phyloP scores from a whole-genome alignment of 2,888 invertebrate genomes.

The Amiota communis region DNA sequence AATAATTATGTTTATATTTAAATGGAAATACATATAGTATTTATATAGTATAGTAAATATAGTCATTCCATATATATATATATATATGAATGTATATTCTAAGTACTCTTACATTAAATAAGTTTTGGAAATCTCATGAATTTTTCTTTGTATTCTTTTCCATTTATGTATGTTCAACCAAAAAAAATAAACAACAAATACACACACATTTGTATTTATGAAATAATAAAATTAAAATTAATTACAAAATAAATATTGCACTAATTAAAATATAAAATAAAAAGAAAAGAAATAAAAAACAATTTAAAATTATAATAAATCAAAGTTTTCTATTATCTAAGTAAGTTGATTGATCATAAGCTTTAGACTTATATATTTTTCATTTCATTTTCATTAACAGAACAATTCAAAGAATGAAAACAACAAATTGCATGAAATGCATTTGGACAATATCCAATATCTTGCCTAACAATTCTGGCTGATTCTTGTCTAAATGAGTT shows the following conservation, averaged over 20 bases:
- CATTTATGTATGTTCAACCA: constrained; percentile 11
- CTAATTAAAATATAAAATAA: constrained; percentile 42
- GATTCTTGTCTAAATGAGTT: no score
- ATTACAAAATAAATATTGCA: constrained; percentile 45
- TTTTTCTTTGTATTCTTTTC: not conserved
- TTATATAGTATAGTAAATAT: not conserved
- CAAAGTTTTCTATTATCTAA: constrained; percentile 17
- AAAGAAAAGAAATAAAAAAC: constrained; percentile 11
- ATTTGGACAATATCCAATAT: constrained; percentile 8
- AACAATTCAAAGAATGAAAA: no score
- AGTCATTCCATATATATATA: not conserved
- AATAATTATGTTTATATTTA: not conserved
- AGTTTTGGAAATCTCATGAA: constrained; percentile 6
- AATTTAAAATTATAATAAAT: constrained; percentile 35
- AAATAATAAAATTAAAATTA: not conserved
- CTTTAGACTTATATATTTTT: constrained; percentile 18
- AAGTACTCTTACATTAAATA: constrained; percentile 40
- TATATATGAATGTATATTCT: not conserved
- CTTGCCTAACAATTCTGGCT: no score
- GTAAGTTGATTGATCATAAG: constrained; percentile 18
- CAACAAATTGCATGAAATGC: not conserved
- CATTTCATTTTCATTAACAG: not conserved
- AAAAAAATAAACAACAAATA: not conserved
- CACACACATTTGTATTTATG: not conserved
- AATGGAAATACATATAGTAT: constrained; percentile 3